Percentiles rank a stretch among this genome's conserved stretches.
phyloP scores from a whole-genome alignment of 2,113 vertebrate genomes.

The Plecotus auritus region DNA sequence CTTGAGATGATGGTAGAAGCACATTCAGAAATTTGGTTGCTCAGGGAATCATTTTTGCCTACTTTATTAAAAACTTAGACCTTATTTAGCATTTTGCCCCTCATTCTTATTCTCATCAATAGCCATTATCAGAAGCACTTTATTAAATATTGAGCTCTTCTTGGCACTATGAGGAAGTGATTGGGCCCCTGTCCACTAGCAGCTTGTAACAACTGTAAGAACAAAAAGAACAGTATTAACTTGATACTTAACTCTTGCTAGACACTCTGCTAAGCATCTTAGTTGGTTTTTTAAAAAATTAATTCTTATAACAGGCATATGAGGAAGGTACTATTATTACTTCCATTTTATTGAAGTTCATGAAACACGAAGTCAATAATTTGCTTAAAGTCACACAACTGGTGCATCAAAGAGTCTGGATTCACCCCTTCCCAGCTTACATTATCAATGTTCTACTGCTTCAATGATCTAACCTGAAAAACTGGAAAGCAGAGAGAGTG shows the following conservation, averaged over 20 bases:
- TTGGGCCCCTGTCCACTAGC: background rate
- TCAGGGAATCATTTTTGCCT: constrained; percentile 42
- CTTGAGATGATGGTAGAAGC: background rate
- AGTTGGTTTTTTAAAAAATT: background rate
- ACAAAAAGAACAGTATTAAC: background rate
- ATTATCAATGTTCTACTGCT: background rate
- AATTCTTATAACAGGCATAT: background rate
- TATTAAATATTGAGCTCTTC: background rate
- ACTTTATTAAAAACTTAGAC: background rate
- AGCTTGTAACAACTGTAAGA: background rate
- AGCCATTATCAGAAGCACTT: constrained; percentile 10
- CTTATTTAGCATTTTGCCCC: background rate
- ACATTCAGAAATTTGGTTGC: constrained; percentile 29
- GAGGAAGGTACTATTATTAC: background rate
- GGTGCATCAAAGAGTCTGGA: background rate
- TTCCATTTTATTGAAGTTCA: background rate
- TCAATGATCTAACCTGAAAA: background rate
- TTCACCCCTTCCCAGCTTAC: background rate
- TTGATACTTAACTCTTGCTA: background rate
- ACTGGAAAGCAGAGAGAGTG: background rate
- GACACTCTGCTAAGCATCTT: background rate
- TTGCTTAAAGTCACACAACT: background rate
- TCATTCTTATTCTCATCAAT: background rate
- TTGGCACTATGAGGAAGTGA: background rate
- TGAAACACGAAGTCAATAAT: background rate